Conservation (phyloP, 1,140 invertebrate species). For the Diabrotica virgifera region DNA sequence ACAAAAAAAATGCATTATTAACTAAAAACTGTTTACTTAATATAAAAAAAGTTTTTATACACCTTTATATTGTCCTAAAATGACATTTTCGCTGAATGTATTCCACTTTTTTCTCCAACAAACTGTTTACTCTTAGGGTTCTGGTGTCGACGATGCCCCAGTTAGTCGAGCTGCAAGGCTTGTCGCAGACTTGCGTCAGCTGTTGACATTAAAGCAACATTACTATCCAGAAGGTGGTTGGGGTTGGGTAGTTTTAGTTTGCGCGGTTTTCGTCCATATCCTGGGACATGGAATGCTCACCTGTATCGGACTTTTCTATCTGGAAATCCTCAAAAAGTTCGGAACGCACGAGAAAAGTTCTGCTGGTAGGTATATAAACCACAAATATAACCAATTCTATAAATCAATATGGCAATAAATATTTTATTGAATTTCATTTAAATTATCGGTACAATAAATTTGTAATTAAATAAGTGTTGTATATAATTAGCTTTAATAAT, state of each 20-base stretch:
- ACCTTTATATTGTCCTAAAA: neutral
- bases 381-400: no score
- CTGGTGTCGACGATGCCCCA: slow-evolving; percentile 40
- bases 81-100: neutral
- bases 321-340: slow-evolving; percentile 54
- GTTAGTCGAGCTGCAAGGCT: slow-evolving; percentile 44
- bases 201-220: slow-evolving; percentile 64
- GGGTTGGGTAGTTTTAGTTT: slow-evolving; percentile 67
- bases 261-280: slow-evolving; percentile 60
- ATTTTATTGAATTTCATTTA: no score
- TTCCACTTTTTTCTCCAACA: neutral
- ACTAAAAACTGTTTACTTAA: neutral
- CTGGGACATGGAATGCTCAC: slow-evolving; percentile 63
- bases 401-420: no score
- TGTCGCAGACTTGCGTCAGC: slow-evolving; percentile 54
- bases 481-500: no score
- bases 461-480: no score
- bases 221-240: slow-evolving; percentile 75
- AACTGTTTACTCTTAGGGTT: slow-evolving; percentile 29
- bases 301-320: slow-evolving; percentile 56
- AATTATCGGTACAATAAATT: no score
- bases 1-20: neutral
- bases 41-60: neutral
- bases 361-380: slow-evolving; percentile 16
- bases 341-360: slow-evolving; percentile 43